A percentile compares a stretch with the other conserved stretches of the same genome.
These are phyloP conservation scores for Sebastes kiyomatsui DNA, from an alignment of 2,797 vertebrate genomes.

Conservation along the genomic window DNA sequence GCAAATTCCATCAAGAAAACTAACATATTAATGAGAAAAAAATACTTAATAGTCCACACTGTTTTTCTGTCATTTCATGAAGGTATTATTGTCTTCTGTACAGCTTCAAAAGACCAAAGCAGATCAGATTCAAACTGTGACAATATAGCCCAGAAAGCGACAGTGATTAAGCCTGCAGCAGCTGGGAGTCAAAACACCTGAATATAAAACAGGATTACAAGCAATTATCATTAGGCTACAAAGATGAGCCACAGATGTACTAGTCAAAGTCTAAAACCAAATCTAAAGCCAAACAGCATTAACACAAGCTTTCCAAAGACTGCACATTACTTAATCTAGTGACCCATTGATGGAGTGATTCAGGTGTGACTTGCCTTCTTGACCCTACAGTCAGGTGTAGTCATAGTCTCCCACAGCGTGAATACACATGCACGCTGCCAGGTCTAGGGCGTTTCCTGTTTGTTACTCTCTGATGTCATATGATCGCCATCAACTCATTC, in stretches of 20 bases:
- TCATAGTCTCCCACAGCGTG: constrained; percentile 53
- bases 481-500: constrained; percentile 40
- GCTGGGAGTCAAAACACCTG: background rate
- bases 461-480: constrained; percentile 55
- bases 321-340: constrained; percentile 8
- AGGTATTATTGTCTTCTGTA: background rate
- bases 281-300: background rate
- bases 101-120: background rate
- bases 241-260: background rate
- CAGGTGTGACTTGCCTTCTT: constrained; percentile 62
- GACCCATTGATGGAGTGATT: constrained; percentile 55
- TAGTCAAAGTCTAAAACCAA: background rate
- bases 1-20: background rate
- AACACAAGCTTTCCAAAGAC: background rate
- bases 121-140: background rate
- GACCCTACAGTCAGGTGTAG: constrained; percentile 60
- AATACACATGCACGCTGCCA: constrained; percentile 46
- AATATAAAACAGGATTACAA: background rate
- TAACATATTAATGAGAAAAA: background rate
- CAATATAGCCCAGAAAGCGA: background rate
- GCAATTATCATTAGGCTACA: background rate
- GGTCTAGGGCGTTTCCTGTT: constrained; percentile 72
- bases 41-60: background rate
- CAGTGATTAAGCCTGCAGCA: background rate
- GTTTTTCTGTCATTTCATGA: background rate